Evolutionary conservation across 2,888 invertebrate species (phyloP), one percentile per base, ranked within the genome.

Genomic region (Rhaphigaster nebulosa): DNA sequence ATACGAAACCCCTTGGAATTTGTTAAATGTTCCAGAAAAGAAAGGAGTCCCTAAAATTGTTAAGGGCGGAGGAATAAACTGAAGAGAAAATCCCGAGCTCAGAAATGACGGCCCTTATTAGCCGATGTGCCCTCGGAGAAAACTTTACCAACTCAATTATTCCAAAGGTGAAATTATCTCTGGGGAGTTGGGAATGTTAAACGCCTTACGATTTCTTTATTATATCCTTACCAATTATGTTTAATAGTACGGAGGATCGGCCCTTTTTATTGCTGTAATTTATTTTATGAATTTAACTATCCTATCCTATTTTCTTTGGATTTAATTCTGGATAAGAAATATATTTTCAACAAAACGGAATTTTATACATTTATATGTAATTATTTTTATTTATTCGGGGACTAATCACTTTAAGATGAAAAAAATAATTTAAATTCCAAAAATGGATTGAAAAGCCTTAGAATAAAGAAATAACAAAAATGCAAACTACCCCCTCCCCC

Each of bases 61-160:
- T 84, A 84, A 84, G 84, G 45, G 26, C 84, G 10, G n/a, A 45
- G 84, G 45, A 84, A 84, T 84, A 84, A 84, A 84, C 84, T 84
- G 45, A 26, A 84, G 84, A 20, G 84, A 84, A 84, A 45, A 84
- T 84, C 45, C n/a, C n/a, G 18, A 38, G 84, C 41, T 41, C 2
- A 80, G 80, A 38, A 80, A 80, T 38, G 80, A 26, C 20, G 41
- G 80, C 38, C 41, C 84, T 84, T 84, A 84, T 84, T 84, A 50
- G 41, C 41, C 76, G 41, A 76, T 34, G 29, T 70, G 34, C 80
- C 80, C 80, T 84, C 45, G 45, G 34, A 34, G 41, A 45, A 80
- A 84, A 84, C 84, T 84, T 84, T 45, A 45, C 1, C 84, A 84
- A 84, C 84, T 84, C 84, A 84, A 84, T 84, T 84, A 84, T 84